phyloP scores from a whole-genome alignment of 2,113 vertebrate species.

The Solenodon paradoxus region DNA sequence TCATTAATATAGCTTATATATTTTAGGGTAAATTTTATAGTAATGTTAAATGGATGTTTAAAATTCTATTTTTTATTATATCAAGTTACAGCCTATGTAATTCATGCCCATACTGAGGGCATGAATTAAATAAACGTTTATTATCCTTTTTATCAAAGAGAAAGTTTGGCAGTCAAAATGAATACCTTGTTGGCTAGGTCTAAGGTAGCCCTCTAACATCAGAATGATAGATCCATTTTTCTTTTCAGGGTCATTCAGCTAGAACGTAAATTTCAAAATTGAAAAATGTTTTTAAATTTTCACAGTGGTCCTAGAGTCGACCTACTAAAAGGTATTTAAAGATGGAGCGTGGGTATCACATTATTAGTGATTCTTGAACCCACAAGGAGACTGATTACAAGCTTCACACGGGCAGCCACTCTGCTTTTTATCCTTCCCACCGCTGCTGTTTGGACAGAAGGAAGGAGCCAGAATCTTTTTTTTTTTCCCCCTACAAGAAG shows the following conservation, averaged over 20 bases:
- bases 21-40: conserved; percentile 23
- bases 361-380: neutral
- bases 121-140: neutral
- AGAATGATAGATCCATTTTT: neutral
- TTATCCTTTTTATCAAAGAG: neutral
- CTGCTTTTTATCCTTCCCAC: neutral
- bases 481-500: neutral
- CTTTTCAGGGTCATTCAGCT: neutral
- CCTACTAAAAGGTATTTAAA: neutral
- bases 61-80: neutral
- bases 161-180: neutral
- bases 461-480: neutral
- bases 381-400: neutral
- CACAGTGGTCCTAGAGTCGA: neutral
- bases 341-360: neutral
- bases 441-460: neutral
- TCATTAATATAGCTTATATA: neutral
- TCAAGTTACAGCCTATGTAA: neutral
- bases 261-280: neutral
- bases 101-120: neutral
- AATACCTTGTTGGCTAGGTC: neutral
- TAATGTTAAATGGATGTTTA: neutral
- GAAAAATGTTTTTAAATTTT: neutral
- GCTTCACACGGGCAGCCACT: neutral
- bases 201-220: neutral